Conservation (phyloP, 2,888 invertebrate species). For the Chrysina gloriosa region DNA sequence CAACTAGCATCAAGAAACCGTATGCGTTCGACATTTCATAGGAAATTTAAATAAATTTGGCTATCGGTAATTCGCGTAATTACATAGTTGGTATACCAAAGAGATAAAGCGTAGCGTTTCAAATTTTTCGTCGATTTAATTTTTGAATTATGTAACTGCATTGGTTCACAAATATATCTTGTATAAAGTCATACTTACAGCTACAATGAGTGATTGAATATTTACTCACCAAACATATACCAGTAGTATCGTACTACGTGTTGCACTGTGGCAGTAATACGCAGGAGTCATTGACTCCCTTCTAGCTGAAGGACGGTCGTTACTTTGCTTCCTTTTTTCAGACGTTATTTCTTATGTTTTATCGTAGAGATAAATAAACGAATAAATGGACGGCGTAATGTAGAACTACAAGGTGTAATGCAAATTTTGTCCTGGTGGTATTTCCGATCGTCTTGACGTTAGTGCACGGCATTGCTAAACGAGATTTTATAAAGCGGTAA, state of each 20-base stretch:
- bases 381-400: conserved; percentile 24
- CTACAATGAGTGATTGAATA: background rate
- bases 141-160: too few relatives aligned
- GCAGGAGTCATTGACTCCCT: conserved; percentile 23
- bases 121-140: too few relatives aligned
- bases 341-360: conserved; percentile 32
- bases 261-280: conserved; percentile 26
- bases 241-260: background rate
- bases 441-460: conserved; percentile 18
- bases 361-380: conserved; percentile 33
- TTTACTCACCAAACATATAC: background rate
- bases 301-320: conserved; percentile 37
- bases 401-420: conserved; percentile 26
- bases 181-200: too few relatives aligned
- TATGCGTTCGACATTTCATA: too few relatives aligned
- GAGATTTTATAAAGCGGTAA: background rate
- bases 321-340: conserved; percentile 30
- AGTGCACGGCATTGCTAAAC: background rate
- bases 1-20: too few relatives aligned
- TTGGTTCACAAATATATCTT: too few relatives aligned
- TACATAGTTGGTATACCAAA: too few relatives aligned
- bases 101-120: too few relatives aligned
- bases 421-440: conserved; percentile 24
- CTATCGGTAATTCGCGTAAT: too few relatives aligned
- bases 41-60: too few relatives aligned